phyloP scores from a whole-genome alignment of 2,113 vertebrate species.

The Prolemur simus region DNA sequence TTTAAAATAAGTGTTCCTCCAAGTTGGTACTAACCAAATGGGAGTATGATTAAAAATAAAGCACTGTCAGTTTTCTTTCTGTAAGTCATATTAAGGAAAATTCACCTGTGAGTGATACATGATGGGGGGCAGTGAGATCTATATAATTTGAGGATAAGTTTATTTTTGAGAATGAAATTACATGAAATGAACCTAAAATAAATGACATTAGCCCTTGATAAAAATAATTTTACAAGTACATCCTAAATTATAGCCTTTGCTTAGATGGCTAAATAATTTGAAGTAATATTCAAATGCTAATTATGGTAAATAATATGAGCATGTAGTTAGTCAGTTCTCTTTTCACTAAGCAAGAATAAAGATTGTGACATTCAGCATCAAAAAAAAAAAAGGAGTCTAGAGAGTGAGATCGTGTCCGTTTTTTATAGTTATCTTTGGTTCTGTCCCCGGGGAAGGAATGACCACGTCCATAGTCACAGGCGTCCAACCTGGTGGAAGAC shows the following conservation, averaged over 20 bases:
- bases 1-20: not conserved
- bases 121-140: not conserved
- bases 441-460: not conserved
- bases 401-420: not conserved
- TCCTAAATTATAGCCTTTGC: not conserved
- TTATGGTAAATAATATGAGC: not conserved
- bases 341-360: not conserved
- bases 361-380: not conserved
- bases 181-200: not conserved
- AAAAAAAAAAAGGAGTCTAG: not conserved
- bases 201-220: not conserved
- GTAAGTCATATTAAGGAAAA: not conserved
- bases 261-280: not conserved
- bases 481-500: not conserved
- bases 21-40: not conserved
- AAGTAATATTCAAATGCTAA: not conserved
- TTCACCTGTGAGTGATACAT: not conserved
- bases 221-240: not conserved
- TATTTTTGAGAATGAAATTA: slow-evolving; percentile 15
- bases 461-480: not conserved
- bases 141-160: not conserved
- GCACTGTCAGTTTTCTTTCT: not conserved
- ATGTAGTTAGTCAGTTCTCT: not conserved
- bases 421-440: not conserved
- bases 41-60: not conserved